Evolutionary conservation across 30 jellyfish, hydroid and myxozoan species (phyloP), one percentile per base, ranked within the genome.

Genomic region (Haliclystus octoradiatus): DNA sequence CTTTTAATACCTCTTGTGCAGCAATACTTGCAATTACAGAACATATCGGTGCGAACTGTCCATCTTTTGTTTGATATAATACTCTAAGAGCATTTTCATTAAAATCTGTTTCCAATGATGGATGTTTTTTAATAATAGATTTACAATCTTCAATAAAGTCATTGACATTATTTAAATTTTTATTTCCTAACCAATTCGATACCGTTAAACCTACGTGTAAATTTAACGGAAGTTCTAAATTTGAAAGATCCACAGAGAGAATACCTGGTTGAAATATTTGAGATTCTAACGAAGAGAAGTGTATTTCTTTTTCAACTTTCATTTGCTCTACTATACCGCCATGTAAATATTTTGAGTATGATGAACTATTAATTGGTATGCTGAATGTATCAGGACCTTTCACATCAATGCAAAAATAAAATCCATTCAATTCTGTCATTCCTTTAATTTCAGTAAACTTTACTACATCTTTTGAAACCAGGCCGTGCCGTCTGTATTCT

Each of bases 21-120:
- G 88, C 88, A 24, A 86, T 79, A 0, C 96, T 93, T 14, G 94
- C 96, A 24, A 86, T 64, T 2, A 80, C 74, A 19, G 96, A 94
- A 57, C 96, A 86, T 24, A 86, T 76, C 5, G 96, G 96, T 1
- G 96, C 82, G 34, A 86, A 75, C 34, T 57, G 46, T 28, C 87
- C 79, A 26, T 61, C 34, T 3, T 70, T 40, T 40, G 57, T 5
- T 5, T 40, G 57, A 40, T 5, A 40, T 5, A 9, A 40, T 5
- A 40, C 19, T 19, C 14, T 5, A 5, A 40, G 19, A 5, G 57
- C 57, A 5, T 40, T 19, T 40, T 40, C 57, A 19, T 40, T 40
- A 40, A 40, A 19, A 9, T 5, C 19, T 5, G 9, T 40, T 40
- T 9, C 9, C 19, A 5, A 19, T 5, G 19, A 5, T 5, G 9